Conservation (phyloP, 2,888 invertebrate genomes). For the Rhagonycha fulva region DNA sequence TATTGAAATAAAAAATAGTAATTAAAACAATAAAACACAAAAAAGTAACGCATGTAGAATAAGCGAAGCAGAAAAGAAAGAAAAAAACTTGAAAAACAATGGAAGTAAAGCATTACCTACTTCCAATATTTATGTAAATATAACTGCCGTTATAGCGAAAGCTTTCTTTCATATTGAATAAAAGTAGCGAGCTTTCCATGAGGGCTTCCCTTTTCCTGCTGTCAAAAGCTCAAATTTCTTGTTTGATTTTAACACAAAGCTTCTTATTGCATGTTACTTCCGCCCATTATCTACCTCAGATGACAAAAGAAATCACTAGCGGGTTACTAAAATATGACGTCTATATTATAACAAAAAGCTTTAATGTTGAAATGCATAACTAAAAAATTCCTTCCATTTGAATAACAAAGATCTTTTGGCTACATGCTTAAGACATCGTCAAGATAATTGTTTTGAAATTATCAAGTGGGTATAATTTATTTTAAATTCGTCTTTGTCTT, state of each 20-base stretch:
- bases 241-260: conserved; percentile 30
- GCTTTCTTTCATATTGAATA: conserved; percentile 21
- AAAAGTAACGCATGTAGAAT: background rate
- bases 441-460: background rate
- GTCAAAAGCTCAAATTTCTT: conserved; percentile 30
- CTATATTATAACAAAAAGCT: conserved; percentile 12
- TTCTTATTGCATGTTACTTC: conserved; percentile 25
- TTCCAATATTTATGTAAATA: conserved; percentile 18
- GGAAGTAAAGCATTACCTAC: background rate
- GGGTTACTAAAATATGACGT: conserved; percentile 16
- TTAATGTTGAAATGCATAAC: conserved; percentile 7
- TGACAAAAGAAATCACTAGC: conserved; percentile 24
- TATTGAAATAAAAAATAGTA: background rate
- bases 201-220: conserved; percentile 27
- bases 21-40: background rate
- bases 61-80: background rate
- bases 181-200: conserved; percentile 23
- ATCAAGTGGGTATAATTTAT: background rate
- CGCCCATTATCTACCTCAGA: conserved; percentile 30
- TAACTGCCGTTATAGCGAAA: conserved; percentile 18
- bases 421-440: background rate
- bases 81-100: background rate
- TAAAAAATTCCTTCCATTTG: conserved; percentile 15
- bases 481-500: background rate
- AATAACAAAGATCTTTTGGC: conserved; percentile 14